phyloP scores from a whole-genome alignment of 2,888 invertebrate genomes.

The Halocaridina rubra region DNA sequence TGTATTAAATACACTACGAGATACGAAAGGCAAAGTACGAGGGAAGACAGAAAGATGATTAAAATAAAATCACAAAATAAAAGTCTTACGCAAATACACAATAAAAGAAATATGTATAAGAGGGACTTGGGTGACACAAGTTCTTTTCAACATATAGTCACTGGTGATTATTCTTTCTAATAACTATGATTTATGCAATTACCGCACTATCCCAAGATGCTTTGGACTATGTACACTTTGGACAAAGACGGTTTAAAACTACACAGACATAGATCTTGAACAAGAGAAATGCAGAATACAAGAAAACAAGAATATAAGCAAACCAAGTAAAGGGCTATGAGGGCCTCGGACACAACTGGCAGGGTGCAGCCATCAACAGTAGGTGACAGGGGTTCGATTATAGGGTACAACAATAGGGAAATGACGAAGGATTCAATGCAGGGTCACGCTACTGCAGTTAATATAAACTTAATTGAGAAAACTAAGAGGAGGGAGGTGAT shows the following conservation, averaged over 20 bases:
- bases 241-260: no score
- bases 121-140: no score
- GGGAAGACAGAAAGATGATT: neutral
- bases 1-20: neutral
- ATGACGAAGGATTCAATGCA: neutral
- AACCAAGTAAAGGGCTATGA: neutral
- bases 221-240: no score
- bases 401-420: neutral
- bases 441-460: neutral
- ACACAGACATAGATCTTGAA: no score
- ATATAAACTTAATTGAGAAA: neutral
- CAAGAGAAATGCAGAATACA: no score
- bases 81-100: no score
- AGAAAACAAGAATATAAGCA: neutral
- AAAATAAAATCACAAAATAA: no score
- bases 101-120: no score
- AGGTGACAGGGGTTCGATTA: neutral
- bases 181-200: no score
- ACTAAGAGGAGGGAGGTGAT: neutral
- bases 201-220: no score
- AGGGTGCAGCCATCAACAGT: neutral
- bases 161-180: no score
- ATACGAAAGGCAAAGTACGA: neutral
- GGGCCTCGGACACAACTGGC: neutral
- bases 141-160: no score